phyloP scores from a whole-genome alignment of 2,888 invertebrate species.

The Rhagium mordax region DNA sequence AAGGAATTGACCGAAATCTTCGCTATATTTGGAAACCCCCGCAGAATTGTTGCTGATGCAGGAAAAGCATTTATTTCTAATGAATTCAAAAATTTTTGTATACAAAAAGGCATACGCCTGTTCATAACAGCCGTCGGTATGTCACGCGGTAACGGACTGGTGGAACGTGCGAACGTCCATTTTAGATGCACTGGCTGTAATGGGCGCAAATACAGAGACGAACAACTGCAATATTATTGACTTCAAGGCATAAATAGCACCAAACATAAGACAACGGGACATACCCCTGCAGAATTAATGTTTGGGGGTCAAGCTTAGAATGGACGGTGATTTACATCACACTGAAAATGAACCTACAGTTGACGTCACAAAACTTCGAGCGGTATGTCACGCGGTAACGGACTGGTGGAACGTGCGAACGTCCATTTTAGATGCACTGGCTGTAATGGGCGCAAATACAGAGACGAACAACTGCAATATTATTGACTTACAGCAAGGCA shows the following conservation, averaged over 20 bases:
- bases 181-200: background rate
- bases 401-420: slow-evolving; percentile 57
- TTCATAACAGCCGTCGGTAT: slow-evolving; percentile 46
- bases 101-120: slow-evolving; percentile 55
- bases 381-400: slow-evolving; percentile 58
- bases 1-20: slow-evolving; percentile 55
- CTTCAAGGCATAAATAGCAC: too few species aligned
- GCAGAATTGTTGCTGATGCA: slow-evolving; percentile 57
- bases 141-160: slow-evolving; percentile 61
- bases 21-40: slow-evolving; percentile 56
- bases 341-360: too few species aligned
- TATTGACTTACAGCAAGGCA: too few species aligned
- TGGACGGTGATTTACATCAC: too few species aligned
- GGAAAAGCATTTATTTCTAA: slow-evolving; percentile 52
- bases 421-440: background rate
- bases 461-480: too few species aligned
- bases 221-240: too few species aligned
- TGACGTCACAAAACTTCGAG: too few species aligned
- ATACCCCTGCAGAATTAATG: too few species aligned
- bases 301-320: too few species aligned
- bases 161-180: slow-evolving; percentile 48
- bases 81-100: slow-evolving; percentile 59
- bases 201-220: background rate
- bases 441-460: background rate
- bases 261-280: too few species aligned